These are phyloP conservation scores for Falco berigora DNA, from an alignment of 2,797 vertebrate genomes.

Conservation along the genomic window DNA sequence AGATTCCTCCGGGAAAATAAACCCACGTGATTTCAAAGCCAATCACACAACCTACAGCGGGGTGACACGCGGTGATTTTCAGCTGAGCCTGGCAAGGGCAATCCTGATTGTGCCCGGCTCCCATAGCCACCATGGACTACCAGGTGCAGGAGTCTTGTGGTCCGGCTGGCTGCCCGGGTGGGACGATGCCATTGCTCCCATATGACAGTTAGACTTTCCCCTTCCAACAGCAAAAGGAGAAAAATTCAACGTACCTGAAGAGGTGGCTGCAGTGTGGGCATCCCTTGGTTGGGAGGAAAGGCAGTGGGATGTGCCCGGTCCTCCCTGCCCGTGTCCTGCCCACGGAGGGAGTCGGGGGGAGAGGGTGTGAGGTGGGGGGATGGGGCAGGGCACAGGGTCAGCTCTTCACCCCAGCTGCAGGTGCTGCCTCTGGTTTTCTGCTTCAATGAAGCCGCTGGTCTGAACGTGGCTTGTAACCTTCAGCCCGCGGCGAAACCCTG, in stretches of 20 bases:
- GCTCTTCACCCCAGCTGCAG: background rate
- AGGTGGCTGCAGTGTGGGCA: background rate
- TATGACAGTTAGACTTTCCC: conserved; percentile 30
- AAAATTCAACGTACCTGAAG: background rate
- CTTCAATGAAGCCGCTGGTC: background rate
- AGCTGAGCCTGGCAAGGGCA: background rate
- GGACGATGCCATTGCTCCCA: background rate
- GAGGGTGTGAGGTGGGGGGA: background rate
- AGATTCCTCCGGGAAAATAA: background rate
- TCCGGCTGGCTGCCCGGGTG: background rate
- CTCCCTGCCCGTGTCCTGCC: background rate
- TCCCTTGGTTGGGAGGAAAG: background rate
- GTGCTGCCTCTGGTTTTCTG: background rate
- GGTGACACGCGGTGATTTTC: rapidly evolving
- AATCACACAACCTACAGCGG: rapidly evolving
- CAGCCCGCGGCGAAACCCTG: background rate
- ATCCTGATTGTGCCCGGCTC: background rate
- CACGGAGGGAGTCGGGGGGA: background rate
- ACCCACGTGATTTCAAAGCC: background rate
- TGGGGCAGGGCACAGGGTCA: background rate
- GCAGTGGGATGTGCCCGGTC: background rate
- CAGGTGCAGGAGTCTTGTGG: background rate
- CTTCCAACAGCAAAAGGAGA: background rate
- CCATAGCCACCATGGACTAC: background rate
- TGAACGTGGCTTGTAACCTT: background rate